Evolutionary conservation across 2,888 invertebrate genomes (phyloP), one percentile per base, ranked within the genome.

Genomic region (Polydrusus tereticollis): DNA sequence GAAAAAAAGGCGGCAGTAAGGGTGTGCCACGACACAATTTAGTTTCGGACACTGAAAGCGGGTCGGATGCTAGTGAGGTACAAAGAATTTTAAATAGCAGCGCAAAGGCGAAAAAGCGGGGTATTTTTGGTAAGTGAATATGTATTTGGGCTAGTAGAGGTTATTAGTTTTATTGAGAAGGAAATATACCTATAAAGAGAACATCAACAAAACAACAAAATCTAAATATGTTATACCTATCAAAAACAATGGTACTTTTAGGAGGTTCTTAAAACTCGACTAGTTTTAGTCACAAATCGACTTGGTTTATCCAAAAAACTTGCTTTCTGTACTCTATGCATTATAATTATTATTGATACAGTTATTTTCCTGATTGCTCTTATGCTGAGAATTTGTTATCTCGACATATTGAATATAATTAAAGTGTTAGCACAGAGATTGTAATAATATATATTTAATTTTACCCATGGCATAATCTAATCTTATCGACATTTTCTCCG

Each of bases 61-160:
- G 91, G 23, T 92, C 92, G 43, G 92, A 93, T 82, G 91, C 91
- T 41, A 91, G 91, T 3, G 93, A 93, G 85, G 89, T 92, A 70
- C 91, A 91, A 80, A 87, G 90, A 77, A 92, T 91, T 79, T 85
- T 90, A 85, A 75, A 85, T 79, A 77, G 84, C 89, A 86, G 75
- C 84, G 80, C 76, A 83, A 84, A 78, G 80, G 80, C 76, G 72
- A 82, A 80, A 76, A 79, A 79, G 75, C 76, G 79, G 52, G 77
- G 78, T 69, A 74, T 79, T 47, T 80, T 80, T 72, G 82, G 83
- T 80, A 82, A 83, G 82, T 83, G 76, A 82, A 64, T 47, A 52
- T 57, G 62, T 36, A 64, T 76, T 73, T 33, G 59, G 69, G 76
- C 65, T 65, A 57, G 65, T 59, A 23, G 66, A 69, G 55, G 52